Evolutionary conservation across 1,140 invertebrate species (phyloP).

Genomic region (Rhagoletis pomonella): DNA sequence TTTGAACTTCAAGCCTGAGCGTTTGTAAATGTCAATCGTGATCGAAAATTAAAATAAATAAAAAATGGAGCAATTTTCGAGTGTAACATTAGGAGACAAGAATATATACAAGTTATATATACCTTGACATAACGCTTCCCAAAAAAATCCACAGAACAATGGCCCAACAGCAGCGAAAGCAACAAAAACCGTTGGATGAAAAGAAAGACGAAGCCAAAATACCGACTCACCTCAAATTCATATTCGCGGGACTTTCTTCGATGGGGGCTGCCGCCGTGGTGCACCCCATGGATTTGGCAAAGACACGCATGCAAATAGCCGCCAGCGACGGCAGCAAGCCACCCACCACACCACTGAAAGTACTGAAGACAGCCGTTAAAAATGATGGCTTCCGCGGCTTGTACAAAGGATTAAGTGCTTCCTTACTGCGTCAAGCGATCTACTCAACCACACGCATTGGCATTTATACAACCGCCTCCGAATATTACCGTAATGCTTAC

Average conservation of each 20-base stretch:
- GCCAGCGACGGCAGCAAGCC: constrained; percentile 84
- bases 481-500: constrained; percentile 78
- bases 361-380: constrained; percentile 81
- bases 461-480: constrained; percentile 95
- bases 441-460: constrained; percentile 98
- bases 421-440: constrained; percentile 94
- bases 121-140: too few relatives aligned
- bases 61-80: too few relatives aligned
- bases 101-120: too few relatives aligned
- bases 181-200: not conserved
- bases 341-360: constrained; percentile 79
- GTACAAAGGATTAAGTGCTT: constrained; percentile 92
- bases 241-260: constrained; percentile 82
- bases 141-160: not conserved
- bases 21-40: too few relatives aligned
- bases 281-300: constrained; percentile 97
- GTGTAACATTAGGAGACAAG: too few relatives aligned
- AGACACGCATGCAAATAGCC: constrained; percentile 97
- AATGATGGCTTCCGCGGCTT: constrained; percentile 92
- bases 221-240: constrained; percentile 79
- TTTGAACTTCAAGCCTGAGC: too few relatives aligned
- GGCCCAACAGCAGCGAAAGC: not conserved
- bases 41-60: too few relatives aligned
- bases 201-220: constrained; percentile 67
- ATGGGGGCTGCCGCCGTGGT: constrained; percentile 97